A percentile compares a stretch with the other conserved stretches of the same genome.
Conservation (phyloP, 2,888 invertebrate genomes). For the Iselma pallidipennis region DNA sequence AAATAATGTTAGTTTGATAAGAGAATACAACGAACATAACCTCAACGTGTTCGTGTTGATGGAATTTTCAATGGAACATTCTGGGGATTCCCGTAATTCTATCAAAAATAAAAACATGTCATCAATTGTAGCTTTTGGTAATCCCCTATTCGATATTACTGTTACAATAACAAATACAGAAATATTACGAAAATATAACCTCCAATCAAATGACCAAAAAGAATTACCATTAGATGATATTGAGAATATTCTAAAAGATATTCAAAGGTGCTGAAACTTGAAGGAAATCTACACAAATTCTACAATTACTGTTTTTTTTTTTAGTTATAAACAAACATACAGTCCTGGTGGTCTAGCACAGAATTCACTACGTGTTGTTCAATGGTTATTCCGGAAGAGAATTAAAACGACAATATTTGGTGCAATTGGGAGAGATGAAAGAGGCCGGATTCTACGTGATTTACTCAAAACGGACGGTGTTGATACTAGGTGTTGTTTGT, state of each 20-base stretch:
- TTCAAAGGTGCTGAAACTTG: constrained; percentile 37
- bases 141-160: constrained; percentile 55
- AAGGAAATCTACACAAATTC: neutral
- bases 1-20: neutral
- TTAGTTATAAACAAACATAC: constrained; percentile 38
- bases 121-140: constrained; percentile 53
- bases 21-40: neutral
- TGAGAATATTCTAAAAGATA: constrained; percentile 41
- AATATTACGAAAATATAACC: constrained; percentile 50
- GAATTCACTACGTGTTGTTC: constrained; percentile 58
- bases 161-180: constrained; percentile 42
- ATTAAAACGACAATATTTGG: constrained; percentile 56
- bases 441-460: constrained; percentile 52
- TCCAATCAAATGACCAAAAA: constrained; percentile 51
- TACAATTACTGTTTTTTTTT: constrained; percentile 24
- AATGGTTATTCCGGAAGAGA: constrained; percentile 48
- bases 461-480: constrained; percentile 54
- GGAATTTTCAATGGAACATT: neutral
- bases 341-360: constrained; percentile 58
- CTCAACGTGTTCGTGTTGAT: neutral
- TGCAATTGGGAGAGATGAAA: constrained; percentile 58
- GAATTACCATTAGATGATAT: constrained; percentile 48
- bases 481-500: constrained; percentile 51
- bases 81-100: constrained; percentile 10
- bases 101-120: constrained; percentile 35